Base-by-base conservation (phyloP, 2,113 vertebrate genomes). In the Colistium nudipinnis region DNA sequence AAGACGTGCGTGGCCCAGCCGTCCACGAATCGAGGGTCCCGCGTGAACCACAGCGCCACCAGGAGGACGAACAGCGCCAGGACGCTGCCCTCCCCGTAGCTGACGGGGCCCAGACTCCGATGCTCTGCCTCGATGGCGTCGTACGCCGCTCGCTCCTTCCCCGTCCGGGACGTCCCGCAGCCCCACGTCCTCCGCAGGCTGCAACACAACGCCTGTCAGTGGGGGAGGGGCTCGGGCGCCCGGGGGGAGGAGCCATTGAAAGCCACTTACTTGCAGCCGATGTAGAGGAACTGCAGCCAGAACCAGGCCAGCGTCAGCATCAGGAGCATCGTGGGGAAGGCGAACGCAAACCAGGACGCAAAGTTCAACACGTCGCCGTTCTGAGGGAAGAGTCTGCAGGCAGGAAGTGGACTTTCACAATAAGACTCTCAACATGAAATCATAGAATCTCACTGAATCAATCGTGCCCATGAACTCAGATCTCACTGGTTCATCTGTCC, bases 401-500 rank as follows among this genome's bases (percentile, higher is more conserved):
- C 59, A 66, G 43, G 43, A 45, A 44, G 41, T 44, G 41, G 41
- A 44, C 8, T 30, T 27, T 17, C 45, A 41, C 47, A 28, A 9
- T 49, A 41, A 39, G 54, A 57, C 8, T 4, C 4, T 30, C 17
- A 17, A 17, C 5, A 48, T 1, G 16, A 43, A n/a, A n/a, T 17
- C 3, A 10, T 5, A n/a, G 13, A 30, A 13, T 31, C 7, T 20
- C 7, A 17, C 20, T 45, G 25, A 55, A 19, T 51, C 13, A 10
- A 12, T 36, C 35, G 16, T 14, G 24, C 13, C 3, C 17, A 3
- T 45, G 19, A 11, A 2, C 2, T 10, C 6, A 25, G 11, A 9
- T 93, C 97, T 89, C 85, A 99, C 98, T 96, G 93, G 47, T 69
- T 94, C 92, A 99, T 95, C 87, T 98, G 97, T 51, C 97, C 98